Evolutionary conservation across 2,888 invertebrate genomes (phyloP), one percentile per base, ranked within the genome.

Genomic region (Patella depressa): DNA sequence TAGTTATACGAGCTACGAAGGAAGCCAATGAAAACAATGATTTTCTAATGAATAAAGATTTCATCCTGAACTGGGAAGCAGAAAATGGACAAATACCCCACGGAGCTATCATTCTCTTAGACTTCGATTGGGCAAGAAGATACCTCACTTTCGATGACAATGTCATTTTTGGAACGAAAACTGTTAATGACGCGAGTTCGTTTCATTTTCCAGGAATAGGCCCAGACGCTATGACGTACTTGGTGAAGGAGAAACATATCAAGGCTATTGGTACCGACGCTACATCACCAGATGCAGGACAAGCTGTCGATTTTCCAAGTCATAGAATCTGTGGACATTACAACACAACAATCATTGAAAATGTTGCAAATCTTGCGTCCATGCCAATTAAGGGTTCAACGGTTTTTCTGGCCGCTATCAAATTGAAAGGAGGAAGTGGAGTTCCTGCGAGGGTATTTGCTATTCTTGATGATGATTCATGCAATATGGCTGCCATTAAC

Each of bases 231-330:
- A 94, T 94, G 0, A 90, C 93, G 77, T 94, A 94, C 93, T 92
- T 95, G 81, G 92, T 92, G 0, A 89, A 93, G 65, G 59, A 71
- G n/a, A 92, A 74, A 2, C 17, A 45, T n/a, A 71, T 93, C 12
- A 93, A 93, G 80, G 93, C 94, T 80, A 93, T 94, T 4, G 95
- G 94, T 0, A 93, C 95, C 0, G 95, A 95, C 86, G 93, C 94
- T 0, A 93, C 94, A 0, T 94, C 94, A 12, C 89, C 94, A 2
- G 95, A 95, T 89, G 92, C 93, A 0, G 93, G 94, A 83, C 80
- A 88, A 84, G 87, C 92, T 86, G 73, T 85, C 86, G 86, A 90
- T 54, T 91, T 93, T 3, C 91, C 92, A 0, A 92, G 90, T 7
- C 94, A 93, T 84, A 92, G 92, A 2, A 92, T 93, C 34, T 92